Base-by-base conservation (phyloP, 2,888 invertebrate genomes). In the Dynastes hyllus region DNA sequence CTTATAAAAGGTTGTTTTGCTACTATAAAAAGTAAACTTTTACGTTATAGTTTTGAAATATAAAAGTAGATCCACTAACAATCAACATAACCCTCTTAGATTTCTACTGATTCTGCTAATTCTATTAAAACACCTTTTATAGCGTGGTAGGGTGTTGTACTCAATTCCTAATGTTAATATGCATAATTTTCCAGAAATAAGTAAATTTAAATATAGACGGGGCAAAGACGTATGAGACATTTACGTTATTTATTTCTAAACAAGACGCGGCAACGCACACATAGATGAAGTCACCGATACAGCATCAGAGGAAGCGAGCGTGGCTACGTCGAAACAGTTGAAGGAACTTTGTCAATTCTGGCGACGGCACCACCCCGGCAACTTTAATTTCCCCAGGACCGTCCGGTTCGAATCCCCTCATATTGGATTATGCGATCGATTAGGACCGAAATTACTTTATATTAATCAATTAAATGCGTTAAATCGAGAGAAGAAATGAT, bases 361-460 rank as follows among this genome's bases (percentile, higher is more conserved):
- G 80, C 79, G 80, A 79, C 79, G 77, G 78, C 78, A 80, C 76
- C 79, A 79, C 81, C 80, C 81, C 76, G 76, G 80, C 81, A 81
- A 81, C 79, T 80, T 81, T 81, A 80, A 81, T 80, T 80, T 81
- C 79, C 81, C 81, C 75, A 66, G 78, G 77, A 77, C 77, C 65
- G 80, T 65, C 81, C 81, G 37, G 27, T 67, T 75, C 73, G 63
- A 69, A 53, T 73, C 78, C 75, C 77, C 66, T 61, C 80, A 70
- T 78, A 78, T 78, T 76, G 71, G 82, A 83, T 83, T 83, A 82
- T 82, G 78, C 82, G 81, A 82, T 82, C 83, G 82, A 82, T 82
- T 82, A 82, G 79, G 70, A 58, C 80, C 79, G 78, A 82, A 80
- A 81, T 81, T 81, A 80, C 81, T 81, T 81, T 80, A 80, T 80